These are phyloP conservation scores for Ashinkailepas kermadecensis DNA, from an alignment of 2,888 invertebrate species.

Conservation along the genomic window DNA sequence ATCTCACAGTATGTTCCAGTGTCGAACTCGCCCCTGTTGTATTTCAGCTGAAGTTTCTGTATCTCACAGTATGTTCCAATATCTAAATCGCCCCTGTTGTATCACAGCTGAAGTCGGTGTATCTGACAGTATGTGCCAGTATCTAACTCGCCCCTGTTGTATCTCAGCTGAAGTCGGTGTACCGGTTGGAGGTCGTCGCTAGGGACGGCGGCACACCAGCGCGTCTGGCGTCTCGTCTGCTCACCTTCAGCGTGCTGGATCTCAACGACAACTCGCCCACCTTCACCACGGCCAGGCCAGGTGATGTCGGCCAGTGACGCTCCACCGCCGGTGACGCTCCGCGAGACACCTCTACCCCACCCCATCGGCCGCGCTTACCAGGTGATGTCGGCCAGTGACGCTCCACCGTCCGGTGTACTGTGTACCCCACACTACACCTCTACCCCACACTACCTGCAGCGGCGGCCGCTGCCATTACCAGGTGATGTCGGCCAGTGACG, in stretches of 20 bases:
- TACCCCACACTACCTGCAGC: too few relatives aligned
- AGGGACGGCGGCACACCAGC: slow-evolving; percentile 79
- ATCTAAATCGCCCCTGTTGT: neutral
- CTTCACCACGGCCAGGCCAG: slow-evolving; percentile 71
- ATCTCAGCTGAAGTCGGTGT: slow-evolving; percentile 66
- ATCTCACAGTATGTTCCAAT: too few relatives aligned
- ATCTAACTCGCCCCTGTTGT: neutral
- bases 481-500: too few relatives aligned
- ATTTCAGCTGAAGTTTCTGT: too few relatives aligned
- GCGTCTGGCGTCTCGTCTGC: slow-evolving; percentile 67
- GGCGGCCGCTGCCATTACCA: too few relatives aligned
- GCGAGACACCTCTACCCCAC: too few relatives aligned
- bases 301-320: slow-evolving; percentile 50
- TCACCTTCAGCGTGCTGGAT: slow-evolving; percentile 83
- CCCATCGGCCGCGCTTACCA: neutral
- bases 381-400: neutral
- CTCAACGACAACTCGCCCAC: slow-evolving; percentile 85
- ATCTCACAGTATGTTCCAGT: too few relatives aligned
- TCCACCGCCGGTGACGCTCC: too few relatives aligned
- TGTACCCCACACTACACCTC: too few relatives aligned
- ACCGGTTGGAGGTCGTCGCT: slow-evolving; percentile 74
- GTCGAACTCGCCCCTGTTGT: too few relatives aligned
- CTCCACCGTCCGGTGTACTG: too few relatives aligned
- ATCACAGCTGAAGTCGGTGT: neutral
- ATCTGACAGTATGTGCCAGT: neutral